Conservation (phyloP, 2,797 vertebrate genomes). For the Hipposideros larvatus region DNA sequence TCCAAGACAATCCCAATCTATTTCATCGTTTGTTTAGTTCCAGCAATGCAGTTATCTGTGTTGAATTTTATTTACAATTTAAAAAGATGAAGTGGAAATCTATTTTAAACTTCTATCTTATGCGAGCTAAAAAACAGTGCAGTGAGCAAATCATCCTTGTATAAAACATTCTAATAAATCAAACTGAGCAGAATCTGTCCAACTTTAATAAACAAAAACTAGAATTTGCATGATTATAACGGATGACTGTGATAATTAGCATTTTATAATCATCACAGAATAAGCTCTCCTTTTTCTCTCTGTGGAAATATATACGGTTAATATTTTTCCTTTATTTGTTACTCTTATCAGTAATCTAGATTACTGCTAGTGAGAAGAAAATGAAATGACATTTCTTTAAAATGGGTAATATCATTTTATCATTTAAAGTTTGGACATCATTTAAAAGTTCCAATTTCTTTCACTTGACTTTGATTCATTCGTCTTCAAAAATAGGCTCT, state of each 20-base stretch:
- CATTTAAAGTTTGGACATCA: slow-evolving; percentile 33
- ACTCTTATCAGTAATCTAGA: neutral
- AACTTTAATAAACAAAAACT: slow-evolving; percentile 5
- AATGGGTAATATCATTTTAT: neutral
- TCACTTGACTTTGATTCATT: slow-evolving; percentile 55
- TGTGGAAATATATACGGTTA: neutral
- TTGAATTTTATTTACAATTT: slow-evolving; percentile 30
- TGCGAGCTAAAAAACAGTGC: neutral
- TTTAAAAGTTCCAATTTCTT: slow-evolving; percentile 59
- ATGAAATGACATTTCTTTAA: slow-evolving; percentile 26
- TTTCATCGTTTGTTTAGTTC: neutral
- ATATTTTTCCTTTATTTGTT: neutral
- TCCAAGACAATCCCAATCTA: neutral
- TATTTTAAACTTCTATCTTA: slow-evolving; percentile 24
- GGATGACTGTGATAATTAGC: neutral
- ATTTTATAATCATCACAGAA: neutral
- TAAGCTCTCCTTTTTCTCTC: neutral
- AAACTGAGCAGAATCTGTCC: neutral
- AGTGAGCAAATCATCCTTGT: neutral
- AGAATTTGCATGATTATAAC: slow-evolving; percentile 20
- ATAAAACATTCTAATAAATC: slow-evolving; percentile 35
- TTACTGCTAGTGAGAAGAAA: slow-evolving; percentile 39
- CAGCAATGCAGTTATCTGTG: neutral
- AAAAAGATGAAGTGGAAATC: slow-evolving; percentile 27
- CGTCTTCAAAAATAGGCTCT: slow-evolving; percentile 51